Conservation (phyloP, 1,140 invertebrate genomes). For the Teleopsis dalmanni region DNA sequence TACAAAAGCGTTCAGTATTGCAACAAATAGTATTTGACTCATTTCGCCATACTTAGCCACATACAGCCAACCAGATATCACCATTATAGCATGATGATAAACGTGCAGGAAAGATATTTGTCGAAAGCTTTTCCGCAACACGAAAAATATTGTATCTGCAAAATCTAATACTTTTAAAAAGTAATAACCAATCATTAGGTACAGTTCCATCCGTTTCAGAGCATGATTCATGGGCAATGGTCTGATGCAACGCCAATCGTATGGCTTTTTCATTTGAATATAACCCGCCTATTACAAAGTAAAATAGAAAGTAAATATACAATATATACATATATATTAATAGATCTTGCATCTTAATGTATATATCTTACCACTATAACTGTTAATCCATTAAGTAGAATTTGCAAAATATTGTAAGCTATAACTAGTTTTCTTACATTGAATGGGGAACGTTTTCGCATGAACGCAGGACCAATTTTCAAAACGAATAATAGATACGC, state of each 20-base stretch:
- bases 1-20: slow-evolving; percentile 67
- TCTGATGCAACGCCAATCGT: neutral
- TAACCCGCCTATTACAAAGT: no score
- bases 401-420: no score
- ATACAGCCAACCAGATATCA: slow-evolving; percentile 8
- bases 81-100: slow-evolving; percentile 66
- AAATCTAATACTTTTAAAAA: slow-evolving; percentile 48
- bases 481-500: no score
- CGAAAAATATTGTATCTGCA: slow-evolving; percentile 73
- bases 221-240: neutral
- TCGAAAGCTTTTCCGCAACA: slow-evolving; percentile 73
- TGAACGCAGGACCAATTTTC: no score
- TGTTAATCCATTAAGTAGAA: no score
- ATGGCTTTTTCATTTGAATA: no score
- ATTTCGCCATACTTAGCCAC: slow-evolving; percentile 44
- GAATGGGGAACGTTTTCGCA: no score
- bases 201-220: neutral
- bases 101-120: slow-evolving; percentile 79
- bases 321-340: no score
- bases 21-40: slow-evolving; percentile 62
- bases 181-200: neutral
- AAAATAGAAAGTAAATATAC: no score
- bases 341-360: no score
- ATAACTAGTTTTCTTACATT: no score
- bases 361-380: no score